Base-by-base conservation (phyloP, 2,888 invertebrate genomes). In the Epicampocera succincta region DNA sequence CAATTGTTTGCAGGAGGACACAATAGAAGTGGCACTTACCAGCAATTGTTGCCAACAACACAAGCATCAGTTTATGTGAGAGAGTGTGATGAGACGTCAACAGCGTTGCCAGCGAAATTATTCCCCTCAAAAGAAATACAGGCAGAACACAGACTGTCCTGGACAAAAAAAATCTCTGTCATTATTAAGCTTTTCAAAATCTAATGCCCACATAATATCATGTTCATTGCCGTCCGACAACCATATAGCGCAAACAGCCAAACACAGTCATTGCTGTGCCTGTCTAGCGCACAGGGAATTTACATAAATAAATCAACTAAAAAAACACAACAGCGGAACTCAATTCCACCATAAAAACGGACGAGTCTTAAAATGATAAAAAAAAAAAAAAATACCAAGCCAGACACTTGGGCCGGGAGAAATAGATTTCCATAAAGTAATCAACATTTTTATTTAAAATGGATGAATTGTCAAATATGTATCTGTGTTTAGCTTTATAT, bases 41-140 rank as follows among this genome's bases (percentile, higher is more conserved):
- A 84, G 69, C 52, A 83, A 84, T 52, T 85, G 78, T 52, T 84
- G 84, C 29, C 84, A 83, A n/a, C 82, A 78, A n/a, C 83, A 83
- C 25, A 65, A 46, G 3, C 78, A 76, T 54, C 76, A 75, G 65
- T 75, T 76, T n/a, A 74, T 83, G 65, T 75, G 74, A 74, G 76
- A 77, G 48, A 79, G 76, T 19, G 21, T 29, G 50, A 60, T 5
- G 25, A n/a, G n/a, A n/a, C n/a, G n/a, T n/a, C 25, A 77, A 42
- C 73, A 66, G 17, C 29, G 42, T 19, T 19, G 8, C 21, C 44
- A 44, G 15, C 21, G 19, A 33, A 33, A 33, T 33, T 33, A 33
- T 33, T 9, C 33, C 8, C 33, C 3, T 8, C 61, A 61, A n/a
- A 73, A 68, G 8, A 33, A 33, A 33, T 33, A 33, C 9, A 33